Evolutionary conservation across 2,113 vertebrate species (phyloP).

Genomic region (Typhlomys cinereus): DNA sequence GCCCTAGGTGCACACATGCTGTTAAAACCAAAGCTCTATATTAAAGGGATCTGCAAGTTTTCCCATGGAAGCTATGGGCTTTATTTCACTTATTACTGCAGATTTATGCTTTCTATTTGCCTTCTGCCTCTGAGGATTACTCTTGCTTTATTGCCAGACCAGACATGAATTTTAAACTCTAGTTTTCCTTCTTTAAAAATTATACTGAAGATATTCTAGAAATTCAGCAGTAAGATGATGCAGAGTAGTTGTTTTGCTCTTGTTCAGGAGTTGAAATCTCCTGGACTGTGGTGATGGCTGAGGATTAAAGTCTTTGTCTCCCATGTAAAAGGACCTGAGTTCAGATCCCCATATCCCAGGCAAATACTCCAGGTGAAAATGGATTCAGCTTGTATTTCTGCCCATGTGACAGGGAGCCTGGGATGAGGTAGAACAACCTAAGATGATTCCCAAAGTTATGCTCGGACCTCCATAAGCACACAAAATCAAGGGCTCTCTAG

Average conservation of each 20-base stretch:
- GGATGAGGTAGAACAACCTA: too few species aligned
- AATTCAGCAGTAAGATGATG: not conserved
- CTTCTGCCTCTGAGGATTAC: slow-evolving; percentile 57
- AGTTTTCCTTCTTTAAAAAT: slow-evolving; percentile 56
- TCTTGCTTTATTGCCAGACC: slow-evolving; percentile 59
- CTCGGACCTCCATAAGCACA: too few species aligned
- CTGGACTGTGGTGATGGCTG: too few species aligned
- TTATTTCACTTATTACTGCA: slow-evolving; percentile 69
- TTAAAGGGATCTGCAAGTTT: slow-evolving; percentile 58
- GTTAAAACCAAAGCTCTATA: slow-evolving; percentile 72
- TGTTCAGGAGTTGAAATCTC: not conserved
- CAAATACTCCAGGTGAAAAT: too few species aligned
- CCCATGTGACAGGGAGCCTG: too few species aligned
- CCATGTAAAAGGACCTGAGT: too few species aligned
- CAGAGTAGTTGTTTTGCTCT: not conserved
- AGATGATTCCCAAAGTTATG: too few species aligned
- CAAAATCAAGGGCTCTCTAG: too few species aligned
- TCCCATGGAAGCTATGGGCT: slow-evolving; percentile 52
- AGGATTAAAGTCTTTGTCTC: too few species aligned
- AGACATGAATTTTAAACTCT: slow-evolving; percentile 62
- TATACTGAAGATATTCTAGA: slow-evolving; percentile 24
- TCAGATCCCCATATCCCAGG: too few species aligned
- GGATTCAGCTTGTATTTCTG: too few species aligned
- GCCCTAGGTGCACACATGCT: not conserved
- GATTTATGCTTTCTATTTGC: slow-evolving; percentile 69